These are phyloP conservation scores for Callaeas wilsoni DNA, from an alignment of 2,113 vertebrate species.

Conservation along the genomic window DNA sequence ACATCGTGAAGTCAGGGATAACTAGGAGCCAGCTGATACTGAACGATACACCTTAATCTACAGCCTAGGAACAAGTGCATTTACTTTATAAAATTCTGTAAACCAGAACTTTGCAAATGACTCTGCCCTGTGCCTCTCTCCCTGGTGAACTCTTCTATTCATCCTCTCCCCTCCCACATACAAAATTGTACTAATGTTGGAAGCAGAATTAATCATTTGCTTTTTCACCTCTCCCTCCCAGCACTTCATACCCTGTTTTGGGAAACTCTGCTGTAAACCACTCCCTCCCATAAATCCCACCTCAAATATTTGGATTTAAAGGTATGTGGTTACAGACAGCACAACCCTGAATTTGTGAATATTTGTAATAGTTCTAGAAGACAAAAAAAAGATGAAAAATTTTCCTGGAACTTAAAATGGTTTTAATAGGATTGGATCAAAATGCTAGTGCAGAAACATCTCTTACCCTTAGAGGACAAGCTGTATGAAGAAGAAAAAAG, in stretches of 20 bases:
- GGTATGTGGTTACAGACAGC: background rate
- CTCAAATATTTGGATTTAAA: background rate
- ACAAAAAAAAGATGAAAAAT: slow-evolving; percentile 33
- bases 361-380: slow-evolving; percentile 20
- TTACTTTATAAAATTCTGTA: background rate
- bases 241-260: background rate
- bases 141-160: background rate
- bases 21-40: background rate
- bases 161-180: background rate
- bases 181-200: background rate
- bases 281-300: background rate
- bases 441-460: background rate
- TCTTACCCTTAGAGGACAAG: background rate
- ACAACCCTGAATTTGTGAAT: background rate
- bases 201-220: background rate
- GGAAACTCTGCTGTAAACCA: background rate
- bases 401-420: background rate
- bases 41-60: background rate
- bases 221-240: background rate
- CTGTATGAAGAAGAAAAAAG: background rate
- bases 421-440: background rate
- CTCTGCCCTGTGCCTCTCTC: background rate
- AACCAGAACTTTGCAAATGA: background rate
- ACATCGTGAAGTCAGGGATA: background rate
- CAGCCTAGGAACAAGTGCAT: background rate